Percentiles rank a stretch among this genome's conserved stretches.
phyloP scores from a whole-genome alignment of 2,888 invertebrate genomes.

The Notodonta ziczac region DNA sequence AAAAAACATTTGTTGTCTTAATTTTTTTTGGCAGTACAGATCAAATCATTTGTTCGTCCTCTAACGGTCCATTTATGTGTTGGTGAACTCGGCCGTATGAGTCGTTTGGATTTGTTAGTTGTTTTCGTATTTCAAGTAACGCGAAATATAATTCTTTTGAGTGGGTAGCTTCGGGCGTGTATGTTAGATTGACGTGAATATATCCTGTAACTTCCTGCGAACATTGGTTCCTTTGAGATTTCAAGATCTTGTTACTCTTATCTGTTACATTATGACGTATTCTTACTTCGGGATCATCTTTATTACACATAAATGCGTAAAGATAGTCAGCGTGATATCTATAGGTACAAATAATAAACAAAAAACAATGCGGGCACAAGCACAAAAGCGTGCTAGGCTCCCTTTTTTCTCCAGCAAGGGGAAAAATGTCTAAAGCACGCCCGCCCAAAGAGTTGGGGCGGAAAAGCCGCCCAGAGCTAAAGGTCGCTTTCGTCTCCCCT shows the following conservation, averaged over 20 bases:
- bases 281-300: neutral
- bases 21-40: no score
- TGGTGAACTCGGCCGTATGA: no score
- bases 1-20: no score
- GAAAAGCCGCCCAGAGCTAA: conserved; percentile 59
- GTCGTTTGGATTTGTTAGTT: conserved; percentile 3
- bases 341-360: no score
- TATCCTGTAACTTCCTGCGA: conserved; percentile 12
- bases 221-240: conserved; percentile 10
- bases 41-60: no score
- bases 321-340: neutral
- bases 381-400: conserved; percentile 25
- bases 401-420: conserved; percentile 46
- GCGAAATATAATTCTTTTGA: conserved; percentile 21
- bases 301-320: no score
- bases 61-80: no score
- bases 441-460: conserved; percentile 50
- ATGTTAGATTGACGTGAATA: neutral
- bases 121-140: conserved; percentile 21
- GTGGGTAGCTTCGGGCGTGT: neutral
- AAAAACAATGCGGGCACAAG: neutral
- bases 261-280: neutral
- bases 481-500: conserved; percentile 64
- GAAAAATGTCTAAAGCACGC: conserved; percentile 43
- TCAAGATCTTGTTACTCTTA: conserved; percentile 6